These are phyloP conservation scores for Lutraria lutraria DNA, from an alignment of 2,888 invertebrate species.

Conservation along the genomic window DNA sequence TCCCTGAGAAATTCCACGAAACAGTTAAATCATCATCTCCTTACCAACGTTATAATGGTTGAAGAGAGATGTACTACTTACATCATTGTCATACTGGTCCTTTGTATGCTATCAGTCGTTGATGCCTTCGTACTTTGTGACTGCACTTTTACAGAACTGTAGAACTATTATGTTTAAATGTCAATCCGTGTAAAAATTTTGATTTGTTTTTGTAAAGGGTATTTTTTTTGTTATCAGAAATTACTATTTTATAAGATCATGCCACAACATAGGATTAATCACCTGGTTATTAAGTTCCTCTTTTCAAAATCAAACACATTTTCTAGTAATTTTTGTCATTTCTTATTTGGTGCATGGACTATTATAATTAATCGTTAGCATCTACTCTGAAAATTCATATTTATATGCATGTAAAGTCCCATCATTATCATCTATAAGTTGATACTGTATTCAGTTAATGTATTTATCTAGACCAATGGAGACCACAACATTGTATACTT, in stretches of 20 bases:
- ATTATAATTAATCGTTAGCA: not conserved
- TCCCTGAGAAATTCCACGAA: slow-evolving; percentile 30
- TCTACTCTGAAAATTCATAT: not conserved
- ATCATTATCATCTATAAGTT: not conserved
- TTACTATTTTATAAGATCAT: not conserved
- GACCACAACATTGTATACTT: too few species aligned
- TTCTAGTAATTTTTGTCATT: too few species aligned
- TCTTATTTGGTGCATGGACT: not conserved
- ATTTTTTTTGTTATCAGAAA: not conserved
- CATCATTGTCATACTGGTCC: slow-evolving; percentile 31
- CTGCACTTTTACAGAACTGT: slow-evolving; percentile 7
- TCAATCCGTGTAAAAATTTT: not conserved
- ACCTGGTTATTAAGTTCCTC: not conserved
- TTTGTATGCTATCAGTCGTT: slow-evolving; percentile 27
- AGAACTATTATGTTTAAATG: not conserved
- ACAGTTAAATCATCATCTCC: not conserved
- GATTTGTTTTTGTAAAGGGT: not conserved
- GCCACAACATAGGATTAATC: not conserved
- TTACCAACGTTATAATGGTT: slow-evolving; percentile 5
- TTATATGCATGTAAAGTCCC: not conserved
- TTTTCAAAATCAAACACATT: not conserved
- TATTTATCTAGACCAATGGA: too few species aligned
- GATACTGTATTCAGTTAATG: too few species aligned
- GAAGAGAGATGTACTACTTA: slow-evolving; percentile 19
- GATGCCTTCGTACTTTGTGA: not conserved